These are phyloP conservation scores for Valencia hispanica DNA, from an alignment of 2,797 vertebrate genomes.

Conservation along the genomic window DNA sequence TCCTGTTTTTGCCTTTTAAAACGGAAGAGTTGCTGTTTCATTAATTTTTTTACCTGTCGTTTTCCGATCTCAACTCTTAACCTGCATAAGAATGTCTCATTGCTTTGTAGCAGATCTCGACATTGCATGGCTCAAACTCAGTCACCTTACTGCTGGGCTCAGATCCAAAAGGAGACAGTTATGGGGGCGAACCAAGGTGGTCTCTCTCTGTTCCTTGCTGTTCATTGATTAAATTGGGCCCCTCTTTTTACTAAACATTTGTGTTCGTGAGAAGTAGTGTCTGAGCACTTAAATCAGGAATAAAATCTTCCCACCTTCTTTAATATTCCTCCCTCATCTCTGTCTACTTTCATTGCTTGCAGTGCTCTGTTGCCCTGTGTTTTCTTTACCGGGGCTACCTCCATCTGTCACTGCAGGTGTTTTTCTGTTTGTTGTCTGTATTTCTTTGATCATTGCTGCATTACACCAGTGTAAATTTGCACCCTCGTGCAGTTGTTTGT, in stretches of 20 bases:
- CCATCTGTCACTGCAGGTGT: conserved; percentile 70
- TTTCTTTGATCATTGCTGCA: conserved; percentile 66
- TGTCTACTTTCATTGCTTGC: conserved; percentile 22
- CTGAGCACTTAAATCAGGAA: conserved; percentile 57
- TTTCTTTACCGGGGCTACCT: conserved; percentile 47
- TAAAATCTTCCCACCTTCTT: conserved; percentile 33
- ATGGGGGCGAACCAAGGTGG: conserved; percentile 52
- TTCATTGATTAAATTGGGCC: conserved; percentile 45
- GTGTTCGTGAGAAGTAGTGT: conserved; percentile 41
- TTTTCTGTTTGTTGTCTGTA: conserved; percentile 44
- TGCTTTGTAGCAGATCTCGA: conserved; percentile 40
- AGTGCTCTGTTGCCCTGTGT: conserved; percentile 30
- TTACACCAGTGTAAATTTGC: conserved; percentile 53
- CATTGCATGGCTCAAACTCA: conserved; percentile 34
- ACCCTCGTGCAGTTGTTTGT: conserved; percentile 57
- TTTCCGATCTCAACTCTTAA: conserved; percentile 18
- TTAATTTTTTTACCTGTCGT: not conserved
- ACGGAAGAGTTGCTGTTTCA: conserved; percentile 11
- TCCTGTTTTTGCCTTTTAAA: conserved; percentile 6
- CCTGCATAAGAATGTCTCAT: conserved; percentile 35
- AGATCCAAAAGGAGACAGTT: conserved; percentile 57
- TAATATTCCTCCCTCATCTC: conserved; percentile 50
- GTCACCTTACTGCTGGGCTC: conserved; percentile 71
- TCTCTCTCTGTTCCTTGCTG: conserved; percentile 37
- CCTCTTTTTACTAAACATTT: conserved; percentile 25